Percentiles rank a stretch among this genome's conserved stretches.
Evolutionary conservation across 2,888 invertebrate species (phyloP).

Genomic region (Rosalia funebris): DNA sequence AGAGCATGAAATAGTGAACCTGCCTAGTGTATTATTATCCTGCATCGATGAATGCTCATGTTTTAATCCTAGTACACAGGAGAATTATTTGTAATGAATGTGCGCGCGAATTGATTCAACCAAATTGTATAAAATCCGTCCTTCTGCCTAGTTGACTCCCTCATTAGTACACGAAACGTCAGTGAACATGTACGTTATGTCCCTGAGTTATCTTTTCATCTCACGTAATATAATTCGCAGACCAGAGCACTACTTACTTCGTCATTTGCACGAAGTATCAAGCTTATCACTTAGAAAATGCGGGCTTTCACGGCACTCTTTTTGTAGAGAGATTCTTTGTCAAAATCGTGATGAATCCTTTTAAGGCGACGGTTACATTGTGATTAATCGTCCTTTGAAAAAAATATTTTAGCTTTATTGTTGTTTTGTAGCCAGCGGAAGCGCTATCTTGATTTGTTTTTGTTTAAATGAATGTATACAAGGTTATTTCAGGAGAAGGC

Average conservation of each 20-base stretch:
- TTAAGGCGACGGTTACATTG: not conserved
- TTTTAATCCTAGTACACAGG: too few species aligned
- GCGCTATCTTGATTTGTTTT: not conserved
- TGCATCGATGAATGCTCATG: too few species aligned
- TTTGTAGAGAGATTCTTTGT: not conserved
- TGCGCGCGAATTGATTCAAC: too few species aligned
- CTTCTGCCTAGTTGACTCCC: not conserved
- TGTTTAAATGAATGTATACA: too few species aligned
- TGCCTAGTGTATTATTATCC: too few species aligned
- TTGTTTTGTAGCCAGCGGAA: not conserved
- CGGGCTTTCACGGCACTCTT: not conserved
- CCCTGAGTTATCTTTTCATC: not conserved
- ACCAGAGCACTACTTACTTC: slow-evolving; percentile 5
- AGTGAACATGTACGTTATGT: slow-evolving; percentile 1
- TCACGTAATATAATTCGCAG: slow-evolving; percentile 8
- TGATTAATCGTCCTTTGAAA: slow-evolving; percentile 5
- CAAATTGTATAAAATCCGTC: too few species aligned
- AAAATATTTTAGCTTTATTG: not conserved
- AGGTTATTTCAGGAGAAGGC: too few species aligned
- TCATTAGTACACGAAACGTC: slow-evolving; percentile 3
- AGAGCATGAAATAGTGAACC: too few species aligned
- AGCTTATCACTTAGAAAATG: slow-evolving; percentile 3
- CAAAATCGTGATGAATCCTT: slow-evolving; percentile 4
- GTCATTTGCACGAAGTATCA: slow-evolving; percentile 11
- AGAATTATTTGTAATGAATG: too few species aligned